Base-by-base conservation (phyloP, 2,888 invertebrate genomes). In the Hyposoter didymator region DNA sequence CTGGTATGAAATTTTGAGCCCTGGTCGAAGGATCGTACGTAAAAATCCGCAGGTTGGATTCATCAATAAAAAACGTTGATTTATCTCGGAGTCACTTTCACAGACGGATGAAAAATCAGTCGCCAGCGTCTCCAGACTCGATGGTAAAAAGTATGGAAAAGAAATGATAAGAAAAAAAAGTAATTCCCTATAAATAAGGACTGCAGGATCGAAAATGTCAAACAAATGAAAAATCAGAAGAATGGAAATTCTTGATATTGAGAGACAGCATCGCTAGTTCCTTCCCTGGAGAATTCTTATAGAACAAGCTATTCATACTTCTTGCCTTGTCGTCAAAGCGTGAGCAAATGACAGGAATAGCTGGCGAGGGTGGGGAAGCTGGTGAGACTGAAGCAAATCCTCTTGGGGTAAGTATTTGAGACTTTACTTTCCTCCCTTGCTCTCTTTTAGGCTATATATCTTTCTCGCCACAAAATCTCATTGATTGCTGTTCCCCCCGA, bases 371-470 rank as follows among this genome's bases (percentile, higher is more conserved):
- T 55, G 87, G 74, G 72, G 88, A 85, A 43, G 59, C 62, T 52
- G 88, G 86, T n/a, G 88, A 88, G 80, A 81, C 62, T 32, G 85
- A 85, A 35, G 49, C 59, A 59, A 87, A 88, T 82, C 84, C 87
- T 75, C 87, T 87, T 14, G 88, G 88, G 70, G 88, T 88, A 49
- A 86, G 84, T n/a, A 70, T 49, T 47, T 39, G 39, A 10, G 47
- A 59, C 69, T 70, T 45, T 22, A 72, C 22, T 10, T 4, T 39
- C 4, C n/a, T 45, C 19, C 6, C 35, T 43, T 22, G 7, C 2
- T n/a, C n/a, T 62, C 62, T 35, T 28, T 55, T n/a, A 28, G 59
- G 59, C 7, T 39, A 43, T 49, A 32, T 66, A 32, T 66, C 12
- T n/a, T 49, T 19, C 19, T 62, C 45, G 14, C 47, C 19, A 52